These are phyloP conservation scores for Zosterops hypoxanthus DNA, from an alignment of 2,113 vertebrate genomes.

Conservation along the genomic window DNA sequence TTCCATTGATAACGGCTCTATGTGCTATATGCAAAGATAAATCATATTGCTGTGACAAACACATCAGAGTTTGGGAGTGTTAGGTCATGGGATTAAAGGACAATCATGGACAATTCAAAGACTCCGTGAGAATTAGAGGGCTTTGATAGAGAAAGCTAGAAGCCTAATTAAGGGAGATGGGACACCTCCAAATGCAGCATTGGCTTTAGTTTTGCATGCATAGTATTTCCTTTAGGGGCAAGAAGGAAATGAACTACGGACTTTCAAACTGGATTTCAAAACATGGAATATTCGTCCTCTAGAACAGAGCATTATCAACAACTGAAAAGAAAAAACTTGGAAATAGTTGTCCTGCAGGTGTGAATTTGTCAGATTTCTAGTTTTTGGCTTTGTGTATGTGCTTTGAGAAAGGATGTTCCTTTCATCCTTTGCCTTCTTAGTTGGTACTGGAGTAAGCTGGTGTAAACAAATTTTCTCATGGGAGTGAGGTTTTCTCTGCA, in stretches of 20 bases:
- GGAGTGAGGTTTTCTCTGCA: background rate
- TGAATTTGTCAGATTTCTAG: background rate
- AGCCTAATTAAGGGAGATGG: background rate
- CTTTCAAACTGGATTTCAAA: background rate
- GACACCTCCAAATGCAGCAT: background rate
- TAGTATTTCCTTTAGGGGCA: background rate
- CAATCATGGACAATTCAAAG: background rate
- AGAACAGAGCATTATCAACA: background rate
- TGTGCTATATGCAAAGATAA: background rate
- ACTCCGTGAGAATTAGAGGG: background rate
- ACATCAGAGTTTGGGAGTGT: background rate
- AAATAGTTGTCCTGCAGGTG: background rate
- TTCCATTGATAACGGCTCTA: background rate
- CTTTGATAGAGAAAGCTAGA: background rate
- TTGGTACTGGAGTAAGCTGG: background rate
- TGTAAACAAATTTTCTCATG: background rate
- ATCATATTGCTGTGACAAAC: background rate
- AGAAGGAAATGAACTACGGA: background rate
- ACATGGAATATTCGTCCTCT: background rate
- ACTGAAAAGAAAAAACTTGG: background rate
- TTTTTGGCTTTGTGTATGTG: background rate
- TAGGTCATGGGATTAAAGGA: background rate
- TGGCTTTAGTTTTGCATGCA: background rate
- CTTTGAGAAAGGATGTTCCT: background rate
- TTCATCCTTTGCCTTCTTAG: background rate